These are phyloP conservation scores for Oryzias celebensis DNA, from an alignment of 2,113 vertebrate species.

Conservation along the genomic window DNA sequence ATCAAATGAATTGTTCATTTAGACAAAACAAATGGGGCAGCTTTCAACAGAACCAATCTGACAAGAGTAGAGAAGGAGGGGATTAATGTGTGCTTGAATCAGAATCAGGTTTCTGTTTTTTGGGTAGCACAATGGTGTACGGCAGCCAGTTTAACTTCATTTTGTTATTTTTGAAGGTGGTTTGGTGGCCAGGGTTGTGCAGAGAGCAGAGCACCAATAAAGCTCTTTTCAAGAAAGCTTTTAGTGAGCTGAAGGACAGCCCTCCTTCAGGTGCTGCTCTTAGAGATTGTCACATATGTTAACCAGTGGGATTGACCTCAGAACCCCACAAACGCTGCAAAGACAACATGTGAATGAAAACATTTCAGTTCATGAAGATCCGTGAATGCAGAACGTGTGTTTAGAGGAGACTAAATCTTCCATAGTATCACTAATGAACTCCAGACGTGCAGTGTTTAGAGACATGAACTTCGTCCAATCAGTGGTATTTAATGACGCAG, in stretches of 20 bases:
- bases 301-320: neutral
- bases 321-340: neutral
- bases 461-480: neutral
- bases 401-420: neutral
- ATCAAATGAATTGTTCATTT: no score
- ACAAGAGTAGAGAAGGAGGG: neutral
- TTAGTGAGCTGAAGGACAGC: neutral
- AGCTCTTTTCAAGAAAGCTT: constrained; percentile 7
- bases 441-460: neutral
- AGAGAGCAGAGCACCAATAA: neutral
- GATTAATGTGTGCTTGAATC: neutral
- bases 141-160: no score
- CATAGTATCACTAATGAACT: neutral
- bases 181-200: no score
- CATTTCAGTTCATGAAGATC: neutral
- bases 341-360: neutral
- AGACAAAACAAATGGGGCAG: no score
- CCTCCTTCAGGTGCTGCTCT: constrained; percentile 14
- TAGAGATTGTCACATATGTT: neutral
- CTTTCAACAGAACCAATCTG: no score
- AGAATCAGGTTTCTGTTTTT: neutral
- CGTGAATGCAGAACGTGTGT: neutral
- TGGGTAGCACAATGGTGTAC: neutral
- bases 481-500: neutral
- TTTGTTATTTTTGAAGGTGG: no score